These are phyloP conservation scores for Ganaspis brasiliensis DNA, from an alignment of 2,888 invertebrate genomes.

Conservation along the genomic window DNA sequence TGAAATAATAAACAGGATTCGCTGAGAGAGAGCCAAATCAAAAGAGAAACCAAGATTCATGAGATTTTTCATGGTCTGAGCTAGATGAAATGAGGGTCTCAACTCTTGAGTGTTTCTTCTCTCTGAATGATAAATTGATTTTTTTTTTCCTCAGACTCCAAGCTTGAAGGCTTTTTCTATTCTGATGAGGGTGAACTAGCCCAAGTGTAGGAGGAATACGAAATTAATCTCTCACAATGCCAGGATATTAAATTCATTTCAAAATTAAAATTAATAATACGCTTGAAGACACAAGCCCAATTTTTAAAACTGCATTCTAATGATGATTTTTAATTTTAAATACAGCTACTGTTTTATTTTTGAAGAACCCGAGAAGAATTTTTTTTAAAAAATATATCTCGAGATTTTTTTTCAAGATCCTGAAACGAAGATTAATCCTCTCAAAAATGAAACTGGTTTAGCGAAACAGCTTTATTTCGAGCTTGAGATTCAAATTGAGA, in stretches of 20 bases:
- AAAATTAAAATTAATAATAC: background rate
- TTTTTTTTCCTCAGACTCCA: background rate
- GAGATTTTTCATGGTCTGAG: slow-evolving; percentile 2
- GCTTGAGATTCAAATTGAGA: background rate
- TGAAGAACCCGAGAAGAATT: background rate
- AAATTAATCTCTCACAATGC: background rate
- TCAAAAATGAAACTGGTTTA: background rate
- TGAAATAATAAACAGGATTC: slow-evolving; percentile 38
- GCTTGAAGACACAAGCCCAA: background rate
- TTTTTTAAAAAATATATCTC: background rate
- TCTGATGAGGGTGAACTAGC: slow-evolving; percentile 17
- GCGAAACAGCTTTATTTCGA: background rate
- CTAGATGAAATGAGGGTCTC: slow-evolving; percentile 25
- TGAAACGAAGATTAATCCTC: too few species aligned
- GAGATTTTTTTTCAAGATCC: background rate
- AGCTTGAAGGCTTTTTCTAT: slow-evolving; percentile 21
- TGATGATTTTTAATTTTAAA: too few species aligned
- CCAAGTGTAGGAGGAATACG: slow-evolving; percentile 11
- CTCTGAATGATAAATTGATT: slow-evolving; percentile 33
- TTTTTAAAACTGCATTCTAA: too few species aligned
- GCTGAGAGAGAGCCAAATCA: slow-evolving; percentile 11
- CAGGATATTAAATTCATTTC: background rate
- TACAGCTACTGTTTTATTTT: too few species aligned
- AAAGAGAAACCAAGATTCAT: slow-evolving; percentile 27
- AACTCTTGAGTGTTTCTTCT: slow-evolving; percentile 24